Evolutionary conservation across 92 coral and sea anemone species (phyloP).

Genomic region (Diadumene lineata): DNA sequence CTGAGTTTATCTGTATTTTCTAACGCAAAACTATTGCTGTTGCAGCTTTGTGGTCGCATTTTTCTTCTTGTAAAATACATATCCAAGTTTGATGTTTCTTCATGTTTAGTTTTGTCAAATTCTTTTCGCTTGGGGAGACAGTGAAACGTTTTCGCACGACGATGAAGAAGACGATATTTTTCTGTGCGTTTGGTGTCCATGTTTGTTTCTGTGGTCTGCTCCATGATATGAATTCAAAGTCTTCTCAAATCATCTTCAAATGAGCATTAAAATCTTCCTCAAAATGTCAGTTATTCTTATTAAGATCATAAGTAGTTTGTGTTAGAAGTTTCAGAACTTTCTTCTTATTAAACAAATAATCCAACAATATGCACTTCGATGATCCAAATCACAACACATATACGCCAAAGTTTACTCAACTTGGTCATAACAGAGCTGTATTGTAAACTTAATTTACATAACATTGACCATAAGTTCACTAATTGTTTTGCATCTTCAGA

Average conservation of each 20-base stretch:
- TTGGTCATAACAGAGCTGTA: background rate
- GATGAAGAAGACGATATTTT: conserved; percentile 4
- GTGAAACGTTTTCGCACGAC: conserved; percentile 25
- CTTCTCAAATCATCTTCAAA: too few relatives aligned
- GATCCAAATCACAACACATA: background rate
- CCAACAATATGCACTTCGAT: background rate
- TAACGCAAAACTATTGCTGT: background rate
- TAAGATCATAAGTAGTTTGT: background rate
- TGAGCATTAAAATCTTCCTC: background rate
- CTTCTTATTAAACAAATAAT: background rate
- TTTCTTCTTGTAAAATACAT: background rate
- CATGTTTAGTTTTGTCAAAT: background rate
- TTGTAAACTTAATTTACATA: background rate
- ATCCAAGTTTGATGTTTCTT: conserved; percentile 8
- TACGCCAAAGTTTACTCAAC: background rate
- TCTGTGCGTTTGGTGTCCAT: background rate
- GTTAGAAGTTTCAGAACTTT: background rate
- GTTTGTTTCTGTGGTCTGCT: too few relatives aligned
- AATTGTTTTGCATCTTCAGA: background rate
- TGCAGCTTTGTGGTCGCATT: conserved; percentile 7
- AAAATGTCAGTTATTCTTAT: too few relatives aligned
- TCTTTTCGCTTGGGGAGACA: background rate
- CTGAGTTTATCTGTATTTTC: background rate
- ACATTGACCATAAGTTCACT: background rate
- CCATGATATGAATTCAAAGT: too few relatives aligned